Percentiles rank a stretch among this genome's conserved stretches.
phyloP scores from a whole-genome alignment of 2,113 vertebrate species.

The Sinocyclocheilus rhinocerous region DNA sequence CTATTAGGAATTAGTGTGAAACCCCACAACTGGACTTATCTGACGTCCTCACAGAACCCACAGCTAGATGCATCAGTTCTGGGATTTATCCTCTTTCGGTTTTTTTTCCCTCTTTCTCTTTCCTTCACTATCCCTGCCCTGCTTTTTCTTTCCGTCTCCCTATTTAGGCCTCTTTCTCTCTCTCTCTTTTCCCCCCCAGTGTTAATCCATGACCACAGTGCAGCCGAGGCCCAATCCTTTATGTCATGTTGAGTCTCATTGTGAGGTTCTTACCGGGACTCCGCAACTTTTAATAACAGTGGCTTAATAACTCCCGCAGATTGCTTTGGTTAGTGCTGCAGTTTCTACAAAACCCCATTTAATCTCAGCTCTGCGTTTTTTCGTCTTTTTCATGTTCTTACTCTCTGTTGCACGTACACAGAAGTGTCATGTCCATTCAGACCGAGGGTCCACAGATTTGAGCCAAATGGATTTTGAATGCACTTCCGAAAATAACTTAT shows the following conservation, averaged over 20 bases:
- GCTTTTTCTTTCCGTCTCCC: constrained; percentile 20
- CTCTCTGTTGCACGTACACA: constrained; percentile 39
- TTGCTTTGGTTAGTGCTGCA: constrained; percentile 67
- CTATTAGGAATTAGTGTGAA: constrained; percentile 69
- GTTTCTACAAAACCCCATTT: constrained; percentile 64
- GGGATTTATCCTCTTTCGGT: constrained; percentile 47
- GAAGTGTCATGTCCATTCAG: background rate
- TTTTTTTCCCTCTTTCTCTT: background rate
- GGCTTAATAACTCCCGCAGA: constrained; percentile 73
- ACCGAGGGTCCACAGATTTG: background rate
- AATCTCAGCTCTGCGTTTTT: constrained; percentile 61
- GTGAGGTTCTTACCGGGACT: constrained; percentile 68
- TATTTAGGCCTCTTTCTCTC: background rate
- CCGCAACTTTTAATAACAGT: constrained; percentile 74
- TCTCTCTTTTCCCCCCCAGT: background rate
- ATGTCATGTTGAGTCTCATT: constrained; percentile 52
- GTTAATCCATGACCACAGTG: constrained; percentile 49
- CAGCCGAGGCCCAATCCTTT: constrained; percentile 50
- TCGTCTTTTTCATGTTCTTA: constrained; percentile 40
- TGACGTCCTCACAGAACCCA: constrained; percentile 66
- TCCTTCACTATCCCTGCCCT: constrained; percentile 14
- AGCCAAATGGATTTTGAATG: background rate
- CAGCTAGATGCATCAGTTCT: constrained; percentile 57
- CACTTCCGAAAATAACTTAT: background rate
- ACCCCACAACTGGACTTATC: constrained; percentile 68